Percentiles rank a stretch among this genome's conserved stretches.
Conservation (phyloP, 1,140 invertebrate genomes). For the Hirudo medicinalis region DNA sequence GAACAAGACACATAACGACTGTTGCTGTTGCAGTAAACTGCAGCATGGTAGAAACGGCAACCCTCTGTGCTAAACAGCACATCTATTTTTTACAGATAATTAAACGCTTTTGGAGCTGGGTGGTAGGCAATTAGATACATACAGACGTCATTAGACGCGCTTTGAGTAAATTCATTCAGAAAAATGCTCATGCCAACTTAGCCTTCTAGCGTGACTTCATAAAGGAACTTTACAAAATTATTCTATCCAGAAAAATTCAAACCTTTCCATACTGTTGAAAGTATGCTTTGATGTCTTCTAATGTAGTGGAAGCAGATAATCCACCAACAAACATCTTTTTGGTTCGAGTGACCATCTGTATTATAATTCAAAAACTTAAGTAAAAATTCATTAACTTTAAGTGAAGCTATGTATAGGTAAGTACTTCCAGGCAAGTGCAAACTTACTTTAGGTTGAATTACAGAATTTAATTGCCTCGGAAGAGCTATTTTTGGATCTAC, state of each 20-base stretch:
- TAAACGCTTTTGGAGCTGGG: no score
- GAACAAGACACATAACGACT: no score
- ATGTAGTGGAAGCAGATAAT: slow-evolving; percentile 90
- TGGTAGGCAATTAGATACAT: no score
- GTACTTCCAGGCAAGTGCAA: background rate
- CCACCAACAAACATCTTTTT: slow-evolving; percentile 99
- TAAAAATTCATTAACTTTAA: background rate
- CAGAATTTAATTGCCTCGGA: slow-evolving; percentile 5
- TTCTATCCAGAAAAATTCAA: slow-evolving; percentile 46
- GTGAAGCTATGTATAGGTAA: background rate
- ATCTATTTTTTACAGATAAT: no score
- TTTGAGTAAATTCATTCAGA: no score
- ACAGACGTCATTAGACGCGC: no score
- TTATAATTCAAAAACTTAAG: slow-evolving; percentile 29
- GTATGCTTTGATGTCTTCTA: slow-evolving; percentile 99
- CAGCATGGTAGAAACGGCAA: no score
- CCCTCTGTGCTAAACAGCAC: no score
- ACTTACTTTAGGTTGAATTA: background rate
- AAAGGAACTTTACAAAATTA: no score
- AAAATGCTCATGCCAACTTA: no score
- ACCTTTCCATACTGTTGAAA: slow-evolving; percentile 99
- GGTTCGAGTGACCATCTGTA: slow-evolving; percentile 98
- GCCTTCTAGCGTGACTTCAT: no score
- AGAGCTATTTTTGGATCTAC: slow-evolving; percentile 9
- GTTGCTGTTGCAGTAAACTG: no score